A percentile compares a stretch with the other conserved stretches of the same genome.
Conservation (phyloP, 2,888 invertebrate genomes). For the Carterocephalus palaemon region DNA sequence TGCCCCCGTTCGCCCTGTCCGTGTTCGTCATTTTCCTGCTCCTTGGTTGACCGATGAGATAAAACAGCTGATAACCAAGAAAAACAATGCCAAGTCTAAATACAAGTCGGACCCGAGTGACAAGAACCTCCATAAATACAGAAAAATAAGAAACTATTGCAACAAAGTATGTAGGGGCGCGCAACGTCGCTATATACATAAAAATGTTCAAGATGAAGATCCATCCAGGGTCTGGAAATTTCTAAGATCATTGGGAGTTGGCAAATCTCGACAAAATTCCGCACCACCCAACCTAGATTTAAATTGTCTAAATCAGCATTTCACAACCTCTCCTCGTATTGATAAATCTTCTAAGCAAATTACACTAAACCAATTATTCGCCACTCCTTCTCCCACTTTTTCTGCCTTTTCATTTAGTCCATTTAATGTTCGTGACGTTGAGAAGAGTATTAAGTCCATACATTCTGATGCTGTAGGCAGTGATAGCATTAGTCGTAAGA, state of each 20-base stretch:
- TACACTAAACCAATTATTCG: not conserved
- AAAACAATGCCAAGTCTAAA: slow-evolving; percentile 19
- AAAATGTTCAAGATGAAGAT: slow-evolving; percentile 6
- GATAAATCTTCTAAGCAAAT: not conserved
- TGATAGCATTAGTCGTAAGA: slow-evolving; percentile 19
- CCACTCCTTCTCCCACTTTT: slow-evolving; percentile 7
- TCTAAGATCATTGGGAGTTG: slow-evolving; percentile 11
- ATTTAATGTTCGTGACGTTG: slow-evolving; percentile 14
- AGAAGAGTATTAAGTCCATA: slow-evolving; percentile 6
- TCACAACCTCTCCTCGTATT: not conserved
- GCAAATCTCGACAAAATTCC: not conserved
- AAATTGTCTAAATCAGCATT: not conserved
- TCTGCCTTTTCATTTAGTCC: slow-evolving; percentile 3
- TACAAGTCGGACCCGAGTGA: slow-evolving; percentile 11
- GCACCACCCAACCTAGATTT: not conserved
- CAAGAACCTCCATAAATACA: slow-evolving; percentile 11
- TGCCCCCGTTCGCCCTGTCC: slow-evolving; percentile 22
- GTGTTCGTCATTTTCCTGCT: slow-evolving; percentile 19
- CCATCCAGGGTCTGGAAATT: slow-evolving; percentile 10
- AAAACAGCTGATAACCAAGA: slow-evolving; percentile 12
- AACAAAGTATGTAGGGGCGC: slow-evolving; percentile 16
- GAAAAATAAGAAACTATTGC: slow-evolving; percentile 7
- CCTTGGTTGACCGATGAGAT: slow-evolving; percentile 27
- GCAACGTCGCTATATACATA: slow-evolving; percentile 16
- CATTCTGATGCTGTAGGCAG: slow-evolving; percentile 16